phyloP scores from a whole-genome alignment of 37 sponge, comb jelly and placozoan species.

The Crambe crambe region DNA sequence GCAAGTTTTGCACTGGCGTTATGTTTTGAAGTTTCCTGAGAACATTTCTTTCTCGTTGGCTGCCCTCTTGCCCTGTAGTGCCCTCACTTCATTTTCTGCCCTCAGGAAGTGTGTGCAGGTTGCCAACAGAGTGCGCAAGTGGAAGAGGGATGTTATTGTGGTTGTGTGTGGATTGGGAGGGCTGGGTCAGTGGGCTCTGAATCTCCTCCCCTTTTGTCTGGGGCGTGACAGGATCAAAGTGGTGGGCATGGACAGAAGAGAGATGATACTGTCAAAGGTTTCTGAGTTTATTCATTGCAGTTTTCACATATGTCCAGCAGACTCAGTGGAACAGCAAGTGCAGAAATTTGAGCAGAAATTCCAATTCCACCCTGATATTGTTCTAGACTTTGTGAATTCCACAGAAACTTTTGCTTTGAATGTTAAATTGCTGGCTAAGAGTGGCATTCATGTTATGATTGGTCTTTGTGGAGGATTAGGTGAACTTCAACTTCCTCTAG shows the following conservation, averaged over 20 bases:
- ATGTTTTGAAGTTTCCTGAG: conserved; percentile 9
- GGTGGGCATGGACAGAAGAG: conserved; percentile 22
- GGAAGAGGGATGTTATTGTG: conserved; percentile 9
- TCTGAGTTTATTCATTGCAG: not conserved
- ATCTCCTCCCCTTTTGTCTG: conserved; percentile 13
- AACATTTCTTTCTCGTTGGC: conserved; percentile 7
- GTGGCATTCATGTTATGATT: conserved; percentile 29
- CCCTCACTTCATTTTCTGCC: conserved; percentile 45
- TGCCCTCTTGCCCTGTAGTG: conserved; percentile 32
- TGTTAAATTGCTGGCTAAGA: not conserved
- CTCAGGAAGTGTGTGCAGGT: conserved; percentile 9
- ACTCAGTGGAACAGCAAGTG: not conserved
- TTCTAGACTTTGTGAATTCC: conserved; percentile 55
- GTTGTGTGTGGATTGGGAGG: conserved; percentile 51
- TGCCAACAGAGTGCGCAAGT: not conserved
- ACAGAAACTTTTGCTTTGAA: conserved; percentile 34
- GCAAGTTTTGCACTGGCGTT: conserved; percentile 18
- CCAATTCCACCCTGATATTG: not conserved
- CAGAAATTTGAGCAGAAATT: not conserved
- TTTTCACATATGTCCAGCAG: not conserved
- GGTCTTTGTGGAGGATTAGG: conserved; percentile 52
- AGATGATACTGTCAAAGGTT: not conserved
- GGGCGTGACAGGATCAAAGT: not conserved
- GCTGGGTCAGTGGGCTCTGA: conserved; percentile 33
- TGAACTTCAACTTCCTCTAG: conserved; percentile 23